Evolutionary conservation across 1,140 invertebrate species (phyloP).

Genomic region (Zaprionus gabonicus): DNA sequence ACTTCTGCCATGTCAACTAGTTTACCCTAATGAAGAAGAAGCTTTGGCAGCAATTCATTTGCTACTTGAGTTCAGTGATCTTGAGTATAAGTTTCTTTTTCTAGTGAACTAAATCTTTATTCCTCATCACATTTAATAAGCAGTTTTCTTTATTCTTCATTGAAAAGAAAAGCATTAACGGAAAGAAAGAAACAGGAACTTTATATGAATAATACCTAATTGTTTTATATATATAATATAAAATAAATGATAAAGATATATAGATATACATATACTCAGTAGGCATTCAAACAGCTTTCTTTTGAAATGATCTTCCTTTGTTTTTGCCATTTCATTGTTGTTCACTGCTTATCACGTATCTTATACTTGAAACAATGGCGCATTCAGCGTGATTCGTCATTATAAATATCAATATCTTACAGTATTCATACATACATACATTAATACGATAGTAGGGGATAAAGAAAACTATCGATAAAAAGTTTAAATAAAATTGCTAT

Average conservation of each 20-base stretch:
- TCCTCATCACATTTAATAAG: too few species aligned
- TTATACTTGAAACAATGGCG: not conserved
- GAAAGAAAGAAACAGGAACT: too few species aligned
- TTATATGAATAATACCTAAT: not conserved
- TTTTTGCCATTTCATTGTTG: not conserved
- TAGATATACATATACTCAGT: too few species aligned
- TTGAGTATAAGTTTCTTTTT: not conserved
- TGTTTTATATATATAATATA: constrained; percentile 1
- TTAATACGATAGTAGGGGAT: not conserved
- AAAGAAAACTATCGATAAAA: not conserved
- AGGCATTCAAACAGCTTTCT: not conserved
- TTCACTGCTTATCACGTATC: not conserved
- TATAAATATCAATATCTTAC: not conserved
- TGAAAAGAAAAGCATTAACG: not conserved
- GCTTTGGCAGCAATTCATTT: not conserved
- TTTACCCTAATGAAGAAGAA: not conserved
- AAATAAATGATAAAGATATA: not conserved
- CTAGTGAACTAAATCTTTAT: too few species aligned
- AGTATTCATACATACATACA: not conserved
- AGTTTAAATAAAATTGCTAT: not conserved
- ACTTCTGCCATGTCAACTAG: not conserved
- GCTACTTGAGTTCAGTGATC: not conserved
- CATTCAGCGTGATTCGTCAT: not conserved
- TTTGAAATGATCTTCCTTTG: not conserved
- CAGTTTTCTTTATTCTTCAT: not conserved